Percentiles rank a stretch among this genome's conserved stretches.
These are phyloP conservation scores for Ophion obscuratus DNA, from an alignment of 2,888 invertebrate species.

Conservation along the genomic window DNA sequence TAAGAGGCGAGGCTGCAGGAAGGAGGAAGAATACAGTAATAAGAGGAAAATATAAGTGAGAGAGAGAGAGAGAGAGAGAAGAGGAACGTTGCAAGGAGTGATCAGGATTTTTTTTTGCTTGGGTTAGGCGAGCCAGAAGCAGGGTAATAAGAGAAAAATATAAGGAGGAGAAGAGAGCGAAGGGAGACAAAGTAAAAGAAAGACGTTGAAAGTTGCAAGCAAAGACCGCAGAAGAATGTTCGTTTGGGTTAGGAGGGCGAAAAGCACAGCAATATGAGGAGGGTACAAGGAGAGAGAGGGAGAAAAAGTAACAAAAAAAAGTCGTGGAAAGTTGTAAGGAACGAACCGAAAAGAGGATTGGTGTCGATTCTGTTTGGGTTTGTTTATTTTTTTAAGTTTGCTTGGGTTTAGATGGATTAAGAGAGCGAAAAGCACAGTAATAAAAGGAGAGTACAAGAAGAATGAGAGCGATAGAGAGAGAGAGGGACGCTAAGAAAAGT, in stretches of 20 bases:
- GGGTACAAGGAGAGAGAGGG: conserved; percentile 19
- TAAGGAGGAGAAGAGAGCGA: no score
- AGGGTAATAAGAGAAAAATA: no score
- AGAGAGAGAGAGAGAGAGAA: not conserved
- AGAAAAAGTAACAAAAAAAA: no score
- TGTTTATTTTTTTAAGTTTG: not conserved
- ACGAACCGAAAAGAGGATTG: no score
- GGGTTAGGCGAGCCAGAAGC: not conserved
- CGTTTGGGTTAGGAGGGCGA: conserved; percentile 12
- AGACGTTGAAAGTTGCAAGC: no score
- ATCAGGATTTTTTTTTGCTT: not conserved
- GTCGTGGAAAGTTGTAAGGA: no score
- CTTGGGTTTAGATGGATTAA: not conserved
- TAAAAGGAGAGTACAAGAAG: conserved; percentile 33
- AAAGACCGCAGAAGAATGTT: not conserved
- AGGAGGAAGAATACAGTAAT: not conserved
- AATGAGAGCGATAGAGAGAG: conserved; percentile 13
- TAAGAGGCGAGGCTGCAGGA: no score
- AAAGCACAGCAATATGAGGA: conserved; percentile 29
- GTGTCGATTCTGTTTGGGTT: no score
- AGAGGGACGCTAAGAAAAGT: conserved; percentile 20
- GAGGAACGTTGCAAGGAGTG: not conserved
- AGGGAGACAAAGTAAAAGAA: no score
- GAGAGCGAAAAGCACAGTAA: conserved; percentile 30
- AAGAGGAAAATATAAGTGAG: not conserved